Conservation (phyloP, 2,888 invertebrate genomes). For the Crossocerus cetratus region DNA sequence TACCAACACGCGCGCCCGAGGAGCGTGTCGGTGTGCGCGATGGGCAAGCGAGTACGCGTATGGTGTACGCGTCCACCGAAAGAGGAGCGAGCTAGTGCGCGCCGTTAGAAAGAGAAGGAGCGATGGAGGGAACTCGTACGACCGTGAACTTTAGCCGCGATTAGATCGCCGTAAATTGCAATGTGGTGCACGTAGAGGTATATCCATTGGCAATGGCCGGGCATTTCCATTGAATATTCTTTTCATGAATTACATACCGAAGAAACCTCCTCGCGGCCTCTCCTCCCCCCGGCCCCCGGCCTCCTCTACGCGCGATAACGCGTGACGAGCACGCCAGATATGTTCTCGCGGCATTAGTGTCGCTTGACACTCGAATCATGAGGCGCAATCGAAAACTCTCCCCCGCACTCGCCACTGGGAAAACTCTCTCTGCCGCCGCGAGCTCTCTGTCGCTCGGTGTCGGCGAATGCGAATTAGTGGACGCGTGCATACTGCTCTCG, state of each 20-base stretch:
- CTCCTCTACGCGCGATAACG: conserved; percentile 48
- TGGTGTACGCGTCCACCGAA: too few relatives aligned
- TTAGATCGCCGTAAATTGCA: conserved; percentile 68
- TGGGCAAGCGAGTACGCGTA: too few relatives aligned
- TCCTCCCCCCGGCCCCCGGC: not conserved
- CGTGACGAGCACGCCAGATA: conserved; percentile 63
- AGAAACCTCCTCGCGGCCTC: conserved; percentile 60
- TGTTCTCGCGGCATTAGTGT: conserved; percentile 39
- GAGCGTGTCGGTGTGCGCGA: too few relatives aligned
- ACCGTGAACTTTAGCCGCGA: conserved; percentile 67
- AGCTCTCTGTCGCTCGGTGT: too few relatives aligned
- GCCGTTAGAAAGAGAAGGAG: not conserved
- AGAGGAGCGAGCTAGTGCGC: too few relatives aligned
- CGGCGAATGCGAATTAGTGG: too few relatives aligned
- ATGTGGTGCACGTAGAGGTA: conserved; percentile 70
- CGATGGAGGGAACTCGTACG: conserved; percentile 26
- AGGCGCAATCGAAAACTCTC: conserved; percentile 25
- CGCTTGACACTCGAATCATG: conserved; percentile 58
- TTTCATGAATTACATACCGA: conserved; percentile 69
- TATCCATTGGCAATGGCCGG: conserved; percentile 64
- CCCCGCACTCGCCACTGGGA: too few relatives aligned
- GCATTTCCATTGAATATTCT: conserved; percentile 70
- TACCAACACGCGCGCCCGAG: too few relatives aligned
- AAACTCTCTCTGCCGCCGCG: too few relatives aligned
- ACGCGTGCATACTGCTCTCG: too few relatives aligned